Percentiles rank a stretch among this genome's conserved stretches.
These are phyloP conservation scores for Reinhardtius hippoglossoides DNA, from an alignment of 2,113 vertebrate species.

Conservation along the genomic window DNA sequence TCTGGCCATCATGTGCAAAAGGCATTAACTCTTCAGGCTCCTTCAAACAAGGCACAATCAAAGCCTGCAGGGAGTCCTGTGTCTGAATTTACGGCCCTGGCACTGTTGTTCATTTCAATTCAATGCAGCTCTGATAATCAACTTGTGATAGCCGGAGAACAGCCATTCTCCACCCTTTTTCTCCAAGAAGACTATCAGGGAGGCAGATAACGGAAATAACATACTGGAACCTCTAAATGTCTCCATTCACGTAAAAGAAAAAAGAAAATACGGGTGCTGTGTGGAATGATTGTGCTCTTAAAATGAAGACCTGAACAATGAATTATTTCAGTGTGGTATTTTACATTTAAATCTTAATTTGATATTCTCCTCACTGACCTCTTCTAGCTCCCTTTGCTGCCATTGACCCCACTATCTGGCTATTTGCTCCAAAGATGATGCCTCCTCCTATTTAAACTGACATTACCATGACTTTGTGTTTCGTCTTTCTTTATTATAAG, in stretches of 20 bases:
- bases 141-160: conserved; percentile 39
- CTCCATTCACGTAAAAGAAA: conserved; percentile 26
- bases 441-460: neutral
- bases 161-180: conserved; percentile 11
- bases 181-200: conserved; percentile 38
- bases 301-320: conserved; percentile 3
- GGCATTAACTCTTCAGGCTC: conserved; percentile 65
- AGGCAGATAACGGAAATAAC: conserved; percentile 46
- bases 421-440: neutral
- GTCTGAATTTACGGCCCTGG: conserved; percentile 45
- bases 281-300: conserved; percentile 22
- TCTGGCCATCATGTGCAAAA: conserved; percentile 52
- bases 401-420: neutral
- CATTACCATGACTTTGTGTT: neutral
- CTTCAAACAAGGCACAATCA: conserved; percentile 54
- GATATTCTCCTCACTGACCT: neutral
- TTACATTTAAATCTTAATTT: neutral
- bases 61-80: conserved; percentile 19
- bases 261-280: neutral
- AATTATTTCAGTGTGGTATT: neutral
- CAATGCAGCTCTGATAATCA: conserved; percentile 64
- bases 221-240: conserved; percentile 26
- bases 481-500: neutral
- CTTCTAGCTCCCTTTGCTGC: neutral
- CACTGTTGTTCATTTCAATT: conserved; percentile 59